Percentiles rank a stretch among this genome's conserved stretches.
Conservation (phyloP, 2,888 invertebrate species). For the Apeira syringaria region DNA sequence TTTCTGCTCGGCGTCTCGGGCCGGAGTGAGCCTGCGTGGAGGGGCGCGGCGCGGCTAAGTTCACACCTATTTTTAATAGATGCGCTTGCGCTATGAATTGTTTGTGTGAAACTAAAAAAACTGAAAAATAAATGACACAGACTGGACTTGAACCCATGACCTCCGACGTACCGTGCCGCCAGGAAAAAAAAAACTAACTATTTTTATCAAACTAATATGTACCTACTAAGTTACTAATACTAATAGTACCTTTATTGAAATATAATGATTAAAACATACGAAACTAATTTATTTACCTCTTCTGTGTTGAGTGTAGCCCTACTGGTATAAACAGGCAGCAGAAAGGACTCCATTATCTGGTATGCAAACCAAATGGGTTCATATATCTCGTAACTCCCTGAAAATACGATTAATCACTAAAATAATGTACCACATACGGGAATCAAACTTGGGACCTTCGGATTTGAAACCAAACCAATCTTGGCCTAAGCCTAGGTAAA, state of each 20-base stretch:
- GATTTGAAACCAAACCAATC: slow-evolving; percentile 24
- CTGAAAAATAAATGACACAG: slow-evolving; percentile 1
- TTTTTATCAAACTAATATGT: background rate
- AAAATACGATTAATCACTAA: slow-evolving; percentile 26
- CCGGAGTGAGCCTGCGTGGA: too few relatives aligned
- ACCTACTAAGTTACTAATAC: slow-evolving; percentile 23
- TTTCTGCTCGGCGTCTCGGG: too few relatives aligned
- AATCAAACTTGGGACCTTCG: slow-evolving; percentile 25
- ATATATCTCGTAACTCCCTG: slow-evolving; percentile 27
- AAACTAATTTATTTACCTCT: slow-evolving; percentile 25
- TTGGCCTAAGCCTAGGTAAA: slow-evolving; percentile 23
- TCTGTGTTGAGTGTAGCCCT: slow-evolving; percentile 22
- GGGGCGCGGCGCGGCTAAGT: too few relatives aligned
- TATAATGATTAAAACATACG: slow-evolving; percentile 19
- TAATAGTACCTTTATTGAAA: slow-evolving; percentile 23
- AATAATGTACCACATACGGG: slow-evolving; percentile 23
- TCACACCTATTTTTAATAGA: too few relatives aligned
- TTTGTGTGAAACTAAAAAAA: too few relatives aligned
- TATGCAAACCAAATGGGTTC: slow-evolving; percentile 29
- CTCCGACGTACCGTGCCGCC: background rate
- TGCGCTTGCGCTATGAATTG: too few relatives aligned
- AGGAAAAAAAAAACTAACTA: slow-evolving; percentile 1
- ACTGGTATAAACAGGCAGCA: slow-evolving; percentile 25
- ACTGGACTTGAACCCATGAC: background rate
- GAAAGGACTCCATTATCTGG: slow-evolving; percentile 24